phyloP scores from a whole-genome alignment of 2,797 vertebrate species.

The Carcharodon carcharias region DNA sequence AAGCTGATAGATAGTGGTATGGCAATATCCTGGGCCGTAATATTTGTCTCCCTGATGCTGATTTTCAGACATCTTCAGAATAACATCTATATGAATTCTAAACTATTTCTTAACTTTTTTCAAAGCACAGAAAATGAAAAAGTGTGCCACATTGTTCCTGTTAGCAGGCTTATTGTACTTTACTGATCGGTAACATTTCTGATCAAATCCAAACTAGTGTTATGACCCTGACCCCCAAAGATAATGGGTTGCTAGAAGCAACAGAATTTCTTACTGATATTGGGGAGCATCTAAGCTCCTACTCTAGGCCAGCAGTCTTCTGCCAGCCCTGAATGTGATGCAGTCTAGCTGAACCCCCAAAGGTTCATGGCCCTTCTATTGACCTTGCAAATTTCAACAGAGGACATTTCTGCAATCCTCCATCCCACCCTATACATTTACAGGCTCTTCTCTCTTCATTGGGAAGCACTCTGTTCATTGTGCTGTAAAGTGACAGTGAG shows the following conservation, averaged over 20 bases:
- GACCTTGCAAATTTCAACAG: background rate
- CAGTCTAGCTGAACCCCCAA: background rate
- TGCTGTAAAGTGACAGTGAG: background rate
- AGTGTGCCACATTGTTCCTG: background rate
- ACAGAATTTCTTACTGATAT: background rate
- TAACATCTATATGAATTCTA: background rate
- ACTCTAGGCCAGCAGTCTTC: background rate
- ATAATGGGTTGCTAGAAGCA: background rate
- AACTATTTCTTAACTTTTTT: background rate
- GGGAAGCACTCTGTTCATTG: background rate
- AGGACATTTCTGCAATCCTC: background rate
- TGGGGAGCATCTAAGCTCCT: background rate
- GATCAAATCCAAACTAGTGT: background rate
- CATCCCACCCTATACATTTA: background rate
- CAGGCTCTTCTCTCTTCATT: background rate
- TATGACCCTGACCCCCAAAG: background rate
- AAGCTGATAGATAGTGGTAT: too few species aligned
- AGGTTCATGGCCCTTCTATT: background rate
- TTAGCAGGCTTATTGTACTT: background rate
- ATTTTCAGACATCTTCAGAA: background rate
- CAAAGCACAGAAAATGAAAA: background rate
- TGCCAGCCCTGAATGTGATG: background rate
- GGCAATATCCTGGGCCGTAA: too few species aligned
- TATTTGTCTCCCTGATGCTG: too few species aligned
- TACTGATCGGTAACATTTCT: background rate